phyloP scores from a whole-genome alignment of 2,113 vertebrate species.

The Gnathonemus longibarbis region DNA sequence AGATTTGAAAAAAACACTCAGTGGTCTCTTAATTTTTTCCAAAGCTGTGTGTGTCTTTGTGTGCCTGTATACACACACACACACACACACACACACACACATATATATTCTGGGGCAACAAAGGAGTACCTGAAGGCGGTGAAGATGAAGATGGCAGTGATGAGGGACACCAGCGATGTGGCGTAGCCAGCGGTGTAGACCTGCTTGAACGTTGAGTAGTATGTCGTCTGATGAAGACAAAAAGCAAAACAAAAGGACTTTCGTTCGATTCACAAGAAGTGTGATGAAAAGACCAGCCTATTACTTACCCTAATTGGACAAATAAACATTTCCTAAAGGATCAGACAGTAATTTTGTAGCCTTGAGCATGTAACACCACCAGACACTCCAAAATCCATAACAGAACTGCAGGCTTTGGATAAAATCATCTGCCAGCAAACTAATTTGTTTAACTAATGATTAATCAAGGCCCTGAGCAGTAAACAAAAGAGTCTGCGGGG shows the following conservation, averaged over 20 bases:
- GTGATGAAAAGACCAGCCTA: neutral
- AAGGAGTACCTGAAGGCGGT: slow-evolving; percentile 57
- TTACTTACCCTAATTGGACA: neutral
- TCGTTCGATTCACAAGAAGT: neutral
- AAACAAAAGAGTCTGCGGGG: neutral
- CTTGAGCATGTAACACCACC: neutral
- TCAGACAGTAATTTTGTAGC: neutral
- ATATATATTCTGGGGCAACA: neutral
- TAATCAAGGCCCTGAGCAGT: neutral
- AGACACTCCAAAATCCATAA: neutral
- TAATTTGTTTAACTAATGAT: neutral
- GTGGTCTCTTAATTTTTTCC: neutral
- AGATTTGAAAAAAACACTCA: neutral
- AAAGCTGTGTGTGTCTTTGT: neutral
- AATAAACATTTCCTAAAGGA: neutral
- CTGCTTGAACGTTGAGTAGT: slow-evolving; percentile 58
- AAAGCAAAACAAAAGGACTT: neutral
- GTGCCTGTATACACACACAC: too few relatives aligned
- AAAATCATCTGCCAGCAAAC: neutral
- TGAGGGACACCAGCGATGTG: slow-evolving; percentile 65
- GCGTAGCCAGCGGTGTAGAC: slow-evolving; percentile 67
- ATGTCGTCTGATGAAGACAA: slow-evolving; percentile 47
- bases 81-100: too few relatives aligned
- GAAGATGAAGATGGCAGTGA: slow-evolving; percentile 60
- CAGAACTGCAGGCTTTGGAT: neutral